These are phyloP conservation scores for Didymodactylos carnosus DNA, from an alignment of 2,888 invertebrate genomes.

Conservation along the genomic window DNA sequence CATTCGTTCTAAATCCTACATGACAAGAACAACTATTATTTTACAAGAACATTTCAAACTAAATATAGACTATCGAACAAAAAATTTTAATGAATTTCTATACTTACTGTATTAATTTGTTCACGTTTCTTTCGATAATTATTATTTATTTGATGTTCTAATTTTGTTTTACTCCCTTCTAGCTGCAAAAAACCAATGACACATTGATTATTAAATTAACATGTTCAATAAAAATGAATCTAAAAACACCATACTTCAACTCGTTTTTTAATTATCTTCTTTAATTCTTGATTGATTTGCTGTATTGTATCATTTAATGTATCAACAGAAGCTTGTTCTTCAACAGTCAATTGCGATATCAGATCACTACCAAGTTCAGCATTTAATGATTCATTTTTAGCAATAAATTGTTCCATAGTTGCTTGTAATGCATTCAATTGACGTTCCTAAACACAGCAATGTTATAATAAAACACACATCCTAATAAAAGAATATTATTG, in stretches of 20 bases:
- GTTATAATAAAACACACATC: no score
- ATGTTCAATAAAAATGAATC: no score
- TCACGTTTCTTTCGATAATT: neutral
- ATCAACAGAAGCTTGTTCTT: slow-evolving; percentile 75
- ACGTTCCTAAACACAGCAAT: neutral
- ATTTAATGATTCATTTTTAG: slow-evolving; percentile 69
- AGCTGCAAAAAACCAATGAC: neutral
- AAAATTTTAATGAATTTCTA: no score
- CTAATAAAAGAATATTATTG: no score
- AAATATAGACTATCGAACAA: no score
- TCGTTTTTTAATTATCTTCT: slow-evolving; percentile 76
- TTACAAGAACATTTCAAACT: no score
- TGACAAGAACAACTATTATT: no score
- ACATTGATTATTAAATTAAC: no score
- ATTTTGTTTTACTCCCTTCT: neutral
- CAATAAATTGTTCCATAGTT: slow-evolving; percentile 63
- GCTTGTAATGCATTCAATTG: neutral
- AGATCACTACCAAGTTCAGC: slow-evolving; percentile 61
- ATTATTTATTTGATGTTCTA: neutral
- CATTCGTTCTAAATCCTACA: neutral
- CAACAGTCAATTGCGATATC: slow-evolving; percentile 68
- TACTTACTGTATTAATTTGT: neutral
- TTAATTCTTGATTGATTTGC: slow-evolving; percentile 72
- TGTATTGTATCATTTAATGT: slow-evolving; percentile 76
- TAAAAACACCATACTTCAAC: slow-evolving; percentile 53